phyloP scores from a whole-genome alignment of 2,888 invertebrate species.

The Leistus spinibarbis region DNA sequence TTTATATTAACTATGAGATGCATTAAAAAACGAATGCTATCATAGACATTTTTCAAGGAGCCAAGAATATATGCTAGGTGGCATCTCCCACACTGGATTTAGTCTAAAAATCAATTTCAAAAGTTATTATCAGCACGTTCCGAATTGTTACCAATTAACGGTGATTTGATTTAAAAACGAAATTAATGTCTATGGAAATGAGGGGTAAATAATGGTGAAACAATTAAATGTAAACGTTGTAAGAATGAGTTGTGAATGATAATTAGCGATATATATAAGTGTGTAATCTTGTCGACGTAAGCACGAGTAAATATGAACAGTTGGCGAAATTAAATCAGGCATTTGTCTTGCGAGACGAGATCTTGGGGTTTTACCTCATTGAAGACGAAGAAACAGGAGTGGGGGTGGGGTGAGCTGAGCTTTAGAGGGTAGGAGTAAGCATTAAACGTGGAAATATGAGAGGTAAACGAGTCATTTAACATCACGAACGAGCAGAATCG shows the following conservation, averaged over 20 bases:
- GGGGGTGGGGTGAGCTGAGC: not conserved
- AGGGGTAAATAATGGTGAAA: not conserved
- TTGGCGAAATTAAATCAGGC: not conserved
- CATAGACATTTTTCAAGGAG: too few species aligned
- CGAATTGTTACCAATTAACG: too few species aligned
- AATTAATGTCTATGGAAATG: too few species aligned
- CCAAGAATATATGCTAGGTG: too few species aligned
- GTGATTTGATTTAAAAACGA: too few species aligned
- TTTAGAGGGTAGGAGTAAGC: not conserved
- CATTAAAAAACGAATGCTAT: too few species aligned
- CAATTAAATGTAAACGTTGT: not conserved
- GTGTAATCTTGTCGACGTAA: not conserved
- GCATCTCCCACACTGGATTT: too few species aligned
- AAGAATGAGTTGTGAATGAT: not conserved
- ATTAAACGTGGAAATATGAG: conserved; percentile 34
- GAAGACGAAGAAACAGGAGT: not conserved
- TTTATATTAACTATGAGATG: too few species aligned
- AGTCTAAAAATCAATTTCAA: too few species aligned
- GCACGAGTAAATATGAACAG: not conserved
- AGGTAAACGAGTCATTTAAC: conserved; percentile 34
- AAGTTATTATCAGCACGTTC: too few species aligned
- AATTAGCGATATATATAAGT: not conserved
- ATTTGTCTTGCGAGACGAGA: not conserved
- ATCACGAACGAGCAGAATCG: conserved; percentile 21
- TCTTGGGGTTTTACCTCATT: not conserved